phyloP scores from a whole-genome alignment of 2,888 invertebrate genomes.

The Drosophila phalerata region DNA sequence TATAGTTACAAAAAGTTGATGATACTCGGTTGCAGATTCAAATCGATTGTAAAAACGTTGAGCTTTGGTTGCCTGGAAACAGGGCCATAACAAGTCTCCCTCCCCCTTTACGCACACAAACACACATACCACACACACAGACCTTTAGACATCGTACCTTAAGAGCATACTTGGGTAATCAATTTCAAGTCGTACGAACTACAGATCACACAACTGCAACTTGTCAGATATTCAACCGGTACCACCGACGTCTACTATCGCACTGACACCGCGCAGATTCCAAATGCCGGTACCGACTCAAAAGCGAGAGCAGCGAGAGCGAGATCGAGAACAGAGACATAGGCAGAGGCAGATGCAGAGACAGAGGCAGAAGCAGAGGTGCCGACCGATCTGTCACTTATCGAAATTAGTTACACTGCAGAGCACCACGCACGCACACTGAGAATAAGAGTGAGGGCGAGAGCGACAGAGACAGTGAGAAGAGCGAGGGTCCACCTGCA shows the following conservation, averaged over 20 bases:
- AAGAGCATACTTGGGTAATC: constrained; percentile 3
- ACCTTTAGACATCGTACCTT: background rate
- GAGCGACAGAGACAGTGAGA: background rate
- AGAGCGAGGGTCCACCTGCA: constrained; percentile 6
- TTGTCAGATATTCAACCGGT: constrained; percentile 48
- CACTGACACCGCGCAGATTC: constrained; percentile 42
- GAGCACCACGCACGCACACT: background rate
- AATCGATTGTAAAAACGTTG: constrained; percentile 49
- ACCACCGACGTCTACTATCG: constrained; percentile 45
- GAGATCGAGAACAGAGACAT: background rate
- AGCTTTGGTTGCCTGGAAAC: constrained; percentile 37
- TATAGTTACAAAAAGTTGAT: background rate
- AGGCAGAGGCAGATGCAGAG: background rate
- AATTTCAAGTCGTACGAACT: background rate
- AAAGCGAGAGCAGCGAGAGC: background rate
- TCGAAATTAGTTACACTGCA: constrained; percentile 14
- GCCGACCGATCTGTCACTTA: constrained; percentile 21
- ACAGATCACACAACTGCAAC: constrained; percentile 23
- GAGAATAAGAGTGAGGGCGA: background rate
- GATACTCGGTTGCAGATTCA: constrained; percentile 22
- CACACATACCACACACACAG: background rate
- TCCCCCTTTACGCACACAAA: background rate
- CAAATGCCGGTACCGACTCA: constrained; percentile 9
- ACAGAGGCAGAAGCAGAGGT: background rate
- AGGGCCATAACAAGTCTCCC: constrained; percentile 34